Evolutionary conservation across 1,140 invertebrate genomes (phyloP), one percentile per base, ranked within the genome.

Genomic region (Rhyacophila brunnea): DNA sequence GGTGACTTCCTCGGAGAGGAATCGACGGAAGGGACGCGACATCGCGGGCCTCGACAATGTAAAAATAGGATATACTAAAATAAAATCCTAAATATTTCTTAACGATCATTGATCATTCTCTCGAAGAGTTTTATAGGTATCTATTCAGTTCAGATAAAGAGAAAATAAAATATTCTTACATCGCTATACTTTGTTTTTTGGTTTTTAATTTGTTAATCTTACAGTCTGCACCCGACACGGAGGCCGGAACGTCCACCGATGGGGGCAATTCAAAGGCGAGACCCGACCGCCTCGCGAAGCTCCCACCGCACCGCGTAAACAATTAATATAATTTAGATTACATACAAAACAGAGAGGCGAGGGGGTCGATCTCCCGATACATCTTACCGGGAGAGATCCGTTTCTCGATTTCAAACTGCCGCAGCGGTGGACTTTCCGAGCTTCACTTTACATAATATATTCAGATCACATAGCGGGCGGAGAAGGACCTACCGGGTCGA

Each of bases 101-200:
- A 64, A 64, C 56, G 46, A 56, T 64, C 62, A 56, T 52, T n/a
- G n/a, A n/a, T n/a, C n/a, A n/a, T n/a, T n/a, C n/a, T 59, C 57
- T 63, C 61, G 59, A 56, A 52, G 46, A 59, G 62, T 59, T 50
- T 59, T 59, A 57, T 48, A 60, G 62, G 57, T 60, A 57, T 58
- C 62, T 57, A 60, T 60, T 60, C 62, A 60, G 62, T 64, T 60
- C 62, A 36, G 62, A 64, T 60, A 58, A 44, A 60, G 62, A 64
- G 49, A 60, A 64, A 60, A 64, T 64, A 52, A 59, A 46, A 60
- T 60, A 63, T 58, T 63, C 61, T 63, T 63, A 63, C 46, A 50
- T 58, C 48, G 45, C 61, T 63, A 63, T 55, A 58, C 32, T 51
- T 64, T 59, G 45, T 49, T 28, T 58, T 64, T 64, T 64, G 56